Evolutionary conservation across 2,888 invertebrate genomes (phyloP), one percentile per base, ranked within the genome.

Genomic region (Drosophila pegasa): DNA sequence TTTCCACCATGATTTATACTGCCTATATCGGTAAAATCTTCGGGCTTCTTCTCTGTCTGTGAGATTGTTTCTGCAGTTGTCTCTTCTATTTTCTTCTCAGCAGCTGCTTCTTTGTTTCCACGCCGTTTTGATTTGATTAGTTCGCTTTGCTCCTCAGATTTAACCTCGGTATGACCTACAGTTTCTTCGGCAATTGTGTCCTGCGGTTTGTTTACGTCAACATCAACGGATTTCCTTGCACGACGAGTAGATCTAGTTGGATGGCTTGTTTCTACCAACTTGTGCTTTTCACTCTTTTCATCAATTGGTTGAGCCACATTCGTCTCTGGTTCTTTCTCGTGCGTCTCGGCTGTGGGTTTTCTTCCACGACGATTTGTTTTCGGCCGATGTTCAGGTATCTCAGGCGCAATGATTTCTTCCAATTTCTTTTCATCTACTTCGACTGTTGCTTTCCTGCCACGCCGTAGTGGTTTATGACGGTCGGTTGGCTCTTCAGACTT

Each of bases 401-500:
- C 40, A 31, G 0, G 3, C 3, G 7, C 14, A 14, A 29, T 9
- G 7, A 8, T 5, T 3, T 50, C 43, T 22, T 25, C 31, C 0
- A 12, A 6, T 2, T 37, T 31, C 1, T 43, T 40, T 1, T 48
- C 38, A 2, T 2, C 50, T 14, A 22, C 31, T 25, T 58, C 50
- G 4, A 18, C 47, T 8, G 62, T 50, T 2, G 50, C 22, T n/a
- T 60, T 62, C 3, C 63, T 40, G n/a, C 12, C 63, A 7, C 58
- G 66, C 5, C 47, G 58, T 8, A 43, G 62, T 2, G 57, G n/a
- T 25, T 37, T 63, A 3, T 54, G 52, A 22, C 27, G 3, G 3
- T 52, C 50, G n/a, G 8, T 40, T 2, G 31, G 4, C 2, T 51
- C 55, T 4, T 37, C 33, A 0, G 27, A 7, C 7, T 18, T 14